phyloP scores from a whole-genome alignment of 2,113 vertebrate species.

The Brachypodius melanocephalos region DNA sequence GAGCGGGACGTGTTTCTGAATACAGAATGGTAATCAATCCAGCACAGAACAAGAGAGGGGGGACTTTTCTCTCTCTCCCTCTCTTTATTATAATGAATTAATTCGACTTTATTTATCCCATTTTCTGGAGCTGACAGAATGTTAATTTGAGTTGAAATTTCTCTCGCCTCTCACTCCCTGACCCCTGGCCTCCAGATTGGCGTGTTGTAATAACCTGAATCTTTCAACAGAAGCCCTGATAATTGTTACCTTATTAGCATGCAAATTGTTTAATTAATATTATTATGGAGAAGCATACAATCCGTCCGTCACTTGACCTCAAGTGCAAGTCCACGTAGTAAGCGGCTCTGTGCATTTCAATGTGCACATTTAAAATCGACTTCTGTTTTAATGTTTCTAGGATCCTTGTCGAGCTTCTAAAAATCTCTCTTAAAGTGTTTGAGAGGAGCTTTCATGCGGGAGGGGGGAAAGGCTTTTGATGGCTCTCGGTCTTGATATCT shows the following conservation, averaged over 20 bases:
- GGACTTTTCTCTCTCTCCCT: constrained; percentile 72
- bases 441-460: constrained; percentile 72
- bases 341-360: constrained; percentile 86
- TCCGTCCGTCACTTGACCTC: constrained; percentile 99
- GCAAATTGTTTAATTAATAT: constrained; percentile 99
- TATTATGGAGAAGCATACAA: constrained; percentile 99
- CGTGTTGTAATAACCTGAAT: constrained; percentile 99
- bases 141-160: constrained; percentile 99
- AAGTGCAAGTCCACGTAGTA: constrained; percentile 91
- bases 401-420: constrained; percentile 76
- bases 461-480: constrained; percentile 74
- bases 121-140: constrained; percentile 98
- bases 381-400: constrained; percentile 81
- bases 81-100: constrained; percentile 95
- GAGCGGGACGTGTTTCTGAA: constrained; percentile 89
- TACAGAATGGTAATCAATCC: constrained; percentile 92
- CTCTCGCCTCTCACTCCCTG: constrained; percentile 94
- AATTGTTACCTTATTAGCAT: constrained; percentile 99
- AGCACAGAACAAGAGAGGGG: constrained; percentile 79
- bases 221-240: constrained; percentile 99
- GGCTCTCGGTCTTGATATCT: constrained; percentile 77
- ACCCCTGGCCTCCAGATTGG: constrained; percentile 98
- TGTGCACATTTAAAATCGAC: constrained; percentile 89
- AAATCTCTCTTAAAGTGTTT: constrained; percentile 74
- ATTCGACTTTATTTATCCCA: constrained; percentile 99